Conservation (phyloP, 1,140 invertebrate genomes). For the Rhopalosiphum maidis region DNA sequence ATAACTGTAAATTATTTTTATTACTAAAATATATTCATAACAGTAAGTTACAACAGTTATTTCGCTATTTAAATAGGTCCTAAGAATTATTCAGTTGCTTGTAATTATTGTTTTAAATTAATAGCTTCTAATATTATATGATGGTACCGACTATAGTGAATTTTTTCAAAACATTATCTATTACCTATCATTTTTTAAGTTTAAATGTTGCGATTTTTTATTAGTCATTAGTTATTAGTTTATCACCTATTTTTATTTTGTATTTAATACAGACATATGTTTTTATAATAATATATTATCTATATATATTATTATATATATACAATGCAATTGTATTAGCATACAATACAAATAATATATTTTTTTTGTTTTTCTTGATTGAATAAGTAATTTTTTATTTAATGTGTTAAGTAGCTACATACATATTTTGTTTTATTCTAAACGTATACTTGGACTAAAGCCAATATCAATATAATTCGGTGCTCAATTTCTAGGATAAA, state of each 20-base stretch:
- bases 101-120: background rate
- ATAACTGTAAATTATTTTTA: background rate
- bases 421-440: conserved; percentile 13
- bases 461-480: background rate
- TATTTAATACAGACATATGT: background rate
- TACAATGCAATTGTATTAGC: background rate
- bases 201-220: background rate
- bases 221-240: background rate
- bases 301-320: background rate
- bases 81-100: background rate
- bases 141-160: background rate
- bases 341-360: background rate
- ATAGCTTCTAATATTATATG: background rate
- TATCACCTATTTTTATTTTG: background rate
- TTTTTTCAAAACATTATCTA: background rate
- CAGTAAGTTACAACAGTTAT: background rate
- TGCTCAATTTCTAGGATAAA: background rate
- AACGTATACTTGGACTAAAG: conserved; percentile 8
- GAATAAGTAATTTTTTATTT: background rate
- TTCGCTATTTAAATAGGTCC: background rate
- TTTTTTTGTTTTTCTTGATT: background rate
- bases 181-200: background rate
- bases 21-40: background rate
- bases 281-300: background rate
- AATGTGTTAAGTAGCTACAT: background rate